Conservation (phyloP, 2,888 invertebrate genomes). For the Hetaerina titia region DNA sequence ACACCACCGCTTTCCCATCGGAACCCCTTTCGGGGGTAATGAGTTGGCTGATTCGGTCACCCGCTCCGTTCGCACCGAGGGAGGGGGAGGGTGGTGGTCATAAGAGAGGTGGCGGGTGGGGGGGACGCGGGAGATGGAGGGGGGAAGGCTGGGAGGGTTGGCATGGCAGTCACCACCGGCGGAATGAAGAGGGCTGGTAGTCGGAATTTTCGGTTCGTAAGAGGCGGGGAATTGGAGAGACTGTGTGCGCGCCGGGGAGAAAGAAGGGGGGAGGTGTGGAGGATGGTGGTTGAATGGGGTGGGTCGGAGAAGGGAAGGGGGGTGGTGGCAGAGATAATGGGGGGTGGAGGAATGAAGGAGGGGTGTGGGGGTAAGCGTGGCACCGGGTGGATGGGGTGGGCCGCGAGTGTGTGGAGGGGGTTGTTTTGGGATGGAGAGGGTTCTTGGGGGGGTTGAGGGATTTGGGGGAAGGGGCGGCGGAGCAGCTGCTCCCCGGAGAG, state of each 20-base stretch:
- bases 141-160: neutral
- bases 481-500: neutral
- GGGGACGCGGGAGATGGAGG: neutral
- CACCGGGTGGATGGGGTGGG: neutral
- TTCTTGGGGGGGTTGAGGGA: neutral
- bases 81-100: neutral
- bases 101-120: neutral
- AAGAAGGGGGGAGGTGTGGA: neutral
- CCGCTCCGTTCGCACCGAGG: neutral
- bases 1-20: neutral
- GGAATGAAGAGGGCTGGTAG: neutral
- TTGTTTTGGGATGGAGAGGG: constrained; percentile 1
- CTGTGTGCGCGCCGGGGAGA: neutral
- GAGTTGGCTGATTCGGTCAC: constrained; percentile 1
- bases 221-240: neutral
- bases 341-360: constrained; percentile 12
- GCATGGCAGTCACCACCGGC: constrained; percentile 1
- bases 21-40: neutral
- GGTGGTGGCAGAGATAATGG: neutral
- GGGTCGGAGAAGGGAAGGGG: neutral
- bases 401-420: neutral
- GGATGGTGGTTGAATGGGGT: constrained; percentile 3
- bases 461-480: neutral
- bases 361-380: constrained; percentile 9
- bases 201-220: neutral